Base-by-base conservation (phyloP, 2,113 vertebrate species). In the Cariama cristata region DNA sequence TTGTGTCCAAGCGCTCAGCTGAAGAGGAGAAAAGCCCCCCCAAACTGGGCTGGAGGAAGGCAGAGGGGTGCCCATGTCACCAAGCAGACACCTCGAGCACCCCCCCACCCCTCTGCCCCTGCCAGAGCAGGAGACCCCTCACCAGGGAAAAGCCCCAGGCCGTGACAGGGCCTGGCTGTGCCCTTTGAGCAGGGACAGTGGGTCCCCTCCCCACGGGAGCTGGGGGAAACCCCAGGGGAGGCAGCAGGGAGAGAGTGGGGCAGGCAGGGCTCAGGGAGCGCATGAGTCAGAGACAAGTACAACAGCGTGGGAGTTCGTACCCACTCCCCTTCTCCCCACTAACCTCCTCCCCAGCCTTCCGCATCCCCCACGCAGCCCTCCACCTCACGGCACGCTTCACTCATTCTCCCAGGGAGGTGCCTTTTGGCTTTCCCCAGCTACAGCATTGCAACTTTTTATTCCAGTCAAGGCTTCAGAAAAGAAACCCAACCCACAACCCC, bases 401-500 rank as follows among this genome's bases (percentile, higher is more conserved):
- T 52, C 40, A 0, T 21, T 21, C 22, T 45, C 52, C 67, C 38
- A 44, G 28, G 4, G 24, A 50, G 1, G 5, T 3, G 5, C 30
- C 30, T 71, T 75, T 24, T 22, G 19, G 30, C 67, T 79, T 68
- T 38, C 7, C 55, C 44, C 79, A 67, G 42, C 50, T 92, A 49
- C 23, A 63, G 76, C 68, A 33, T 50, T 21, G 38, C 83, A 95
- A 62, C 50, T 77, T 86, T 97, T 97, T 97, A 97, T 96, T 96
- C 24, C 62, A 63, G 33, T 91, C 63, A 83, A 89, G 68, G 64
- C 68, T 89, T 95, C 59, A 74, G 74, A 19, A 35, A 50, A 26
- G 53, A 26, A 74, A 60, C 81, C 52, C 58, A 47, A 9, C 66
- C 69, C 35, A 30, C 55, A 56, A 23, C 28, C 50, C 64, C 63